These are phyloP conservation scores for Forbesichthys papilliferus DNA, from an alignment of 2,113 vertebrate genomes.

Conservation along the genomic window DNA sequence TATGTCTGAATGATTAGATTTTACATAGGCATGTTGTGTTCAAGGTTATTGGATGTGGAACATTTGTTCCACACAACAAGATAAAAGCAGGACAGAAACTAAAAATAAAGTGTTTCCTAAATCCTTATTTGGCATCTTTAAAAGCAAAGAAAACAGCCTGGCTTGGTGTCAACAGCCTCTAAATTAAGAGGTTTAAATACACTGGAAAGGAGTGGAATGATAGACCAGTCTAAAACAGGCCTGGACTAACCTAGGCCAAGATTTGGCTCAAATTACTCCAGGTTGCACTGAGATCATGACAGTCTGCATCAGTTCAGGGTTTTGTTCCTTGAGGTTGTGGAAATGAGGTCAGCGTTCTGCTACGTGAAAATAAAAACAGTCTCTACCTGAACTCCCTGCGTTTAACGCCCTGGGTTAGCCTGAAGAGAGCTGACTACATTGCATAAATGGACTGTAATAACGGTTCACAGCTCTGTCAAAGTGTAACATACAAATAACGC, in stretches of 20 bases:
- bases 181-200: no score
- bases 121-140: neutral
- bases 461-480: conserved; percentile 73
- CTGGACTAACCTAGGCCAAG: neutral
- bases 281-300: no score
- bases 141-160: neutral
- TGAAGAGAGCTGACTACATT: conserved; percentile 60
- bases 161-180: neutral
- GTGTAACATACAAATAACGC: conserved; percentile 41
- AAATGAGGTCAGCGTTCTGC: conserved; percentile 51
- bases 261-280: neutral
- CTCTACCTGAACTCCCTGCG: conserved; percentile 56
- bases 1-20: conserved; percentile 52
- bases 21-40: conserved; percentile 49
- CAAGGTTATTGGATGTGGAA: conserved; percentile 45
- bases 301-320: no score
- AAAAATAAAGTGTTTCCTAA: conserved; percentile 7
- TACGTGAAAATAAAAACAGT: conserved; percentile 43
- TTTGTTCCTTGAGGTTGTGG: no score
- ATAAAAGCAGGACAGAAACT: conserved; percentile 35
- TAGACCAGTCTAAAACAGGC: neutral
- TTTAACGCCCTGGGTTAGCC: conserved; percentile 57
- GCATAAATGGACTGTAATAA: conserved; percentile 66
- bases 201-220: neutral
- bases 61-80: conserved; percentile 48